Evolutionary conservation across 2,797 vertebrate genomes (phyloP).

Genomic region (Myotis myotis): DNA sequence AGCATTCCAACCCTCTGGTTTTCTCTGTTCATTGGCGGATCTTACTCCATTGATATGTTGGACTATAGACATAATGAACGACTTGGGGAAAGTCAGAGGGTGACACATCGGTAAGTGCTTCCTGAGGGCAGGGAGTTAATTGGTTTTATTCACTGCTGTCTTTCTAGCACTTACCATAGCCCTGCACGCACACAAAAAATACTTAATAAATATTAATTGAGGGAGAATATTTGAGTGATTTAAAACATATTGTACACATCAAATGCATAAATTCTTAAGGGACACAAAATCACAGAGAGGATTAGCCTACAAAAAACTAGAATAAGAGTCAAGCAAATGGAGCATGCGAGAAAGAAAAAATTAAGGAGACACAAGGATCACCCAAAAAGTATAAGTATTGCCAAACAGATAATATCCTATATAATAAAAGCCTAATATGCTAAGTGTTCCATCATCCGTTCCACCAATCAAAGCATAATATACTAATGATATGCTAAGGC

Average conservation of each 20-base stretch:
- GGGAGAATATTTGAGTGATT: conserved; percentile 2
- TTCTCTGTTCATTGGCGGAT: neutral
- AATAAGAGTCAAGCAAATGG: conserved; percentile 24
- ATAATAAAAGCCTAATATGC: too few relatives aligned
- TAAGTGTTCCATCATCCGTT: fast-evolving
- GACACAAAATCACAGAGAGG: conserved; percentile 37
- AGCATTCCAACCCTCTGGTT: neutral
- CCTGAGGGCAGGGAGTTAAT: neutral
- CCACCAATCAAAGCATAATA: too few relatives aligned
- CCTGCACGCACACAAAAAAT: neutral
- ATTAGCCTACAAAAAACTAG: conserved; percentile 38
- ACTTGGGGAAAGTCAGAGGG: neutral
- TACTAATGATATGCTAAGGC: too few relatives aligned
- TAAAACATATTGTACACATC: conserved; percentile 26
- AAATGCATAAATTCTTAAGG: conserved; percentile 50
- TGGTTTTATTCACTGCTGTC: neutral
- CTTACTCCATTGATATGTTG: neutral
- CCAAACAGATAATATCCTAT: conserved; percentile 7
- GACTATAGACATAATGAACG: neutral
- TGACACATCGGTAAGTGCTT: neutral
- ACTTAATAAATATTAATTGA: conserved; percentile 57
- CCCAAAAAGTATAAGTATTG: conserved; percentile 30
- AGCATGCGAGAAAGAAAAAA: conserved; percentile 35
- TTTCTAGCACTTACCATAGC: conserved; percentile 11
- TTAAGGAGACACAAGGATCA: conserved; percentile 15